Evolutionary conservation across 1,140 invertebrate species (phyloP).

Genomic region (Caerostris darwini): DNA sequence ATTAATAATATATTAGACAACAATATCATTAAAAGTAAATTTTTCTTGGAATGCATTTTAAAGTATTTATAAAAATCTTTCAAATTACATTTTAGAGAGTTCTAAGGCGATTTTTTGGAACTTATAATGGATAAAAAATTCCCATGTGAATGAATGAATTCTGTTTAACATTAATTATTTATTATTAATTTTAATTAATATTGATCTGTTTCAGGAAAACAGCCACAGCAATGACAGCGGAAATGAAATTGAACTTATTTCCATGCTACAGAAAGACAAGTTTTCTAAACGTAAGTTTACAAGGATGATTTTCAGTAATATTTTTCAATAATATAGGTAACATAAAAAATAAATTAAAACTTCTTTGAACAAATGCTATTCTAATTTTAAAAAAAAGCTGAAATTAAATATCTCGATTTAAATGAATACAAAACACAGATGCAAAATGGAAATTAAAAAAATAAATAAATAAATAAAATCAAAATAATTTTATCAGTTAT

Average conservation of each 20-base stretch:
- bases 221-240: conserved; percentile 67
- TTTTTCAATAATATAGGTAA: not conserved
- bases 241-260: conserved; percentile 68
- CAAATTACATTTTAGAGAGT: too few relatives aligned
- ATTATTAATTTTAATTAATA: not conserved
- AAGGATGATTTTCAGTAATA: not conserved
- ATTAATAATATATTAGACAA: not conserved
- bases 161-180: not conserved
- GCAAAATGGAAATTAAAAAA: too few relatives aligned
- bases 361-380: not conserved
- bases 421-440: too few relatives aligned
- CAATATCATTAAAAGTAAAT: not conserved
- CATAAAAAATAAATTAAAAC: not conserved
- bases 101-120: too few relatives aligned
- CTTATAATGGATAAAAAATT: too few relatives aligned
- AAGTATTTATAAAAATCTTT: not conserved
- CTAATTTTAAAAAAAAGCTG: too few relatives aligned
- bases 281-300: conserved; percentile 63
- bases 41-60: not conserved
- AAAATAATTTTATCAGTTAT: too few relatives aligned
- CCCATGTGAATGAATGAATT: not conserved
- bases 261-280: conserved; percentile 65
- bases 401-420: too few relatives aligned
- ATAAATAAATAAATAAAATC: too few relatives aligned
- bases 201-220: conserved; percentile 63